Conservation (phyloP, 2,888 invertebrate genomes). For the Sesia bembeciformis region DNA sequence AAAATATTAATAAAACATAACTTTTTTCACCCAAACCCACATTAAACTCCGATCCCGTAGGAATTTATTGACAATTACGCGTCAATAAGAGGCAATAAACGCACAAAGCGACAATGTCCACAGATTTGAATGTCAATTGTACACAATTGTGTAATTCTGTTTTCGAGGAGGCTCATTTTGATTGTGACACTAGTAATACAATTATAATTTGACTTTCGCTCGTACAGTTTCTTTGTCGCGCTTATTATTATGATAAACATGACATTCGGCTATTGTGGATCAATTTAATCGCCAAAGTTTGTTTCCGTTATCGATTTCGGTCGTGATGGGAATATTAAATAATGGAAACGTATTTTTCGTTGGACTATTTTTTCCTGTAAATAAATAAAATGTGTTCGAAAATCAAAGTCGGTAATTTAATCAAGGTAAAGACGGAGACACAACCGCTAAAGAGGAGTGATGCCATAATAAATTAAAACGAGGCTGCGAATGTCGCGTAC, state of each 20-base stretch:
- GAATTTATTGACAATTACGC: conserved; percentile 74
- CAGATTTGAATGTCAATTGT: conserved; percentile 74
- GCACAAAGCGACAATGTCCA: conserved; percentile 70
- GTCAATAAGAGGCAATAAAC: conserved; percentile 72
- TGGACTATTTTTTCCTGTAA: background rate
- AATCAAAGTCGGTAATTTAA: conserved; percentile 11
- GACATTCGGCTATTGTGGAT: conserved; percentile 47
- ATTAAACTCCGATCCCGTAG: conserved; percentile 71
- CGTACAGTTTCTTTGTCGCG: conserved; percentile 49
- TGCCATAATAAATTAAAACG: conserved; percentile 48
- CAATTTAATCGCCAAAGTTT: conserved; percentile 42
- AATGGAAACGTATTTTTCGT: background rate
- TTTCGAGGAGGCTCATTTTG: conserved; percentile 69
- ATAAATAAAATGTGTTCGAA: background rate
- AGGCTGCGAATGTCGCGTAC: conserved; percentile 49
- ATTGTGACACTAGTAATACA: conserved; percentile 62
- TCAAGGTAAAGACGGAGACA: conserved; percentile 9
- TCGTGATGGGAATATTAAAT: background rate
- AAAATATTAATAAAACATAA: conserved; percentile 75
- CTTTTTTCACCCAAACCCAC: conserved; percentile 74
- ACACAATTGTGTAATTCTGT: conserved; percentile 69
- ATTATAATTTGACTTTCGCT: conserved; percentile 64
- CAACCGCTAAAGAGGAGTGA: conserved; percentile 10
- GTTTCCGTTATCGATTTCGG: conserved; percentile 41
- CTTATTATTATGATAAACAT: conserved; percentile 64